Conservation (phyloP, 2,113 vertebrate genomes). For the Nerophis ophidion region DNA sequence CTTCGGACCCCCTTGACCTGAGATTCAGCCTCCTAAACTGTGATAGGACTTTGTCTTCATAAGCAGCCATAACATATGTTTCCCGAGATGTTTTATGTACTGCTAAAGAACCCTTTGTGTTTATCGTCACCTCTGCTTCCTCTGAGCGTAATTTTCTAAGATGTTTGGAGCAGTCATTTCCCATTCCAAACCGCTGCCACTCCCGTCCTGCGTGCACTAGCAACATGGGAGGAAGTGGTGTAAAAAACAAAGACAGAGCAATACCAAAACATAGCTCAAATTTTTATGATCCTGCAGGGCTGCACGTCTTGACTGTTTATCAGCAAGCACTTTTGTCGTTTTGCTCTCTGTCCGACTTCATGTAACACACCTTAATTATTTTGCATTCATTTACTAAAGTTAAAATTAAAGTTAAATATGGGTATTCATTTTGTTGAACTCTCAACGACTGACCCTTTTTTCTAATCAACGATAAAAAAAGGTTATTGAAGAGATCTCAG, state of each 20-base stretch:
- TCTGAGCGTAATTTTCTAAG: conserved; percentile 16
- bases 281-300: conserved; percentile 23
- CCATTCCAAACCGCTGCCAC: conserved; percentile 29
- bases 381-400: neutral
- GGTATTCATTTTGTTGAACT: neutral
- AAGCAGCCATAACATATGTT: neutral
- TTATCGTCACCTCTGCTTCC: neutral
- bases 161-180: conserved; percentile 16
- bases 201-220: conserved; percentile 42
- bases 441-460: neutral
- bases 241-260: conserved; percentile 34
- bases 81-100: neutral
- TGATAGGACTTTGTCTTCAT: neutral
- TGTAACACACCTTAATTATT: neutral
- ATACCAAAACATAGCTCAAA: conserved; percentile 26
- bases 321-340: neutral
- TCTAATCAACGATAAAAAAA: conserved; percentile 21
- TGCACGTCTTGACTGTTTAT: conserved; percentile 10
- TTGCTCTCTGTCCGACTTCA: neutral
- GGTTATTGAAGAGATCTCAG: no score
- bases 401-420: no score
- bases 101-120: neutral
- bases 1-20: neutral
- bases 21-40: conserved; percentile 1
- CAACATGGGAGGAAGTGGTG: conserved; percentile 36